Evolutionary conservation across 2,888 invertebrate species (phyloP).

Genomic region (Orthosia incerta): DNA sequence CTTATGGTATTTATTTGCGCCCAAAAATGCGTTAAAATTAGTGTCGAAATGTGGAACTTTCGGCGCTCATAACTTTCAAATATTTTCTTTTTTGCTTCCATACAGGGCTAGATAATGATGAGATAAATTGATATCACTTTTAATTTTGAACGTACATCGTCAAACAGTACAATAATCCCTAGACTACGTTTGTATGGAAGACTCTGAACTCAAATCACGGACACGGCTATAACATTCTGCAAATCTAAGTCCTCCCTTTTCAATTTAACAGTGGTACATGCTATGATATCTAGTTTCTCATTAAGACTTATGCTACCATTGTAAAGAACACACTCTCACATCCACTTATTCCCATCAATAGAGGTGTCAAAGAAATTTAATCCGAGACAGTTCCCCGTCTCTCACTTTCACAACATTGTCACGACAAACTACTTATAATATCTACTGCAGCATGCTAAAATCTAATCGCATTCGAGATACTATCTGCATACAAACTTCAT

Average conservation of each 20-base stretch:
- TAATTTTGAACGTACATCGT: too few species aligned
- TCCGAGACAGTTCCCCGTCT: slow-evolving; percentile 39
- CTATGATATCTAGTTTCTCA: slow-evolving; percentile 16
- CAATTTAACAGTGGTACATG: neutral
- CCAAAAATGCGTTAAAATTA: too few species aligned
- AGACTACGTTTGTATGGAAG: too few species aligned
- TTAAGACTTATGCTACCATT: slow-evolving; percentile 6
- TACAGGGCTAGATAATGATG: too few species aligned
- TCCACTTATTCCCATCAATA: slow-evolving; percentile 47
- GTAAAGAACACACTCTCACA: slow-evolving; percentile 30
- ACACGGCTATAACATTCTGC: neutral
- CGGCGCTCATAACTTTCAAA: too few species aligned
- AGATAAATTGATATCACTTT: too few species aligned
- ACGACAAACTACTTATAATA: slow-evolving; percentile 55
- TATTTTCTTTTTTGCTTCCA: too few species aligned
- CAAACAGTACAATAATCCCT: too few species aligned
- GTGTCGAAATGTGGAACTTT: too few species aligned
- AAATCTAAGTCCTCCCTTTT: neutral
- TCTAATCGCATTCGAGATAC: slow-evolving; percentile 56
- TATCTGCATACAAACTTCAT: slow-evolving; percentile 49
- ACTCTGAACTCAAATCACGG: too few species aligned
- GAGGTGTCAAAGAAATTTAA: slow-evolving; percentile 56
- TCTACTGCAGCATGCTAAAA: slow-evolving; percentile 50
- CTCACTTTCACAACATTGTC: slow-evolving; percentile 65
- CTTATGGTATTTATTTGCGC: too few species aligned